Conservation (phyloP, 2,113 vertebrate genomes). For the Phylloscopus trochiloides region DNA sequence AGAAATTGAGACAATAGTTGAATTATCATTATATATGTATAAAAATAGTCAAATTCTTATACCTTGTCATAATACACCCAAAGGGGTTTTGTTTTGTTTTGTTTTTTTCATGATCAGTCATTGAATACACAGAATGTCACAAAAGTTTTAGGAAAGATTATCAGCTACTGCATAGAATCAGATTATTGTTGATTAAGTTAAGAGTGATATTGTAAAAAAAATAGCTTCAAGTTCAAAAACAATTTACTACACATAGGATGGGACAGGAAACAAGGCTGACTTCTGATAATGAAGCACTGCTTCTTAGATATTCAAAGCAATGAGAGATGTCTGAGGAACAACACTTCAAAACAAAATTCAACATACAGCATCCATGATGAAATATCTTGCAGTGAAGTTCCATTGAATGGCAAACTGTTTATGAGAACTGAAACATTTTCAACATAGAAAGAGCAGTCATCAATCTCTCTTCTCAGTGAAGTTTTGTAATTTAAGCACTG, state of each 20-base stretch:
- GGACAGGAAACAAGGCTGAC: background rate
- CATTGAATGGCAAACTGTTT: background rate
- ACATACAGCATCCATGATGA: background rate
- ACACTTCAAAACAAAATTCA: background rate
- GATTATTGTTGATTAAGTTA: background rate
- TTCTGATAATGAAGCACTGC: background rate
- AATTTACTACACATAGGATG: background rate
- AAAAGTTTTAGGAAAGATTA: background rate
- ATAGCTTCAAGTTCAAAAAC: background rate
- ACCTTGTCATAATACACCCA: background rate
- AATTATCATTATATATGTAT: background rate
- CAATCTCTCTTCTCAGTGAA: background rate
- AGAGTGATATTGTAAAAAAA: background rate
- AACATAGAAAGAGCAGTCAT: background rate
- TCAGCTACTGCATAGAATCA: background rate
- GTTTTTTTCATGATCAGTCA: background rate
- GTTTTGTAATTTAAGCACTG: background rate
- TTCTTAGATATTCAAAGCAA: background rate
- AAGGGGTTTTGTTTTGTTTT: rapidly evolving
- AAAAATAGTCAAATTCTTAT: background rate
- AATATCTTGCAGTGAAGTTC: background rate
- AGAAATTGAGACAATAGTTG: background rate
- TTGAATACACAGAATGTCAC: background rate
- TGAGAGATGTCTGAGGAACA: background rate
- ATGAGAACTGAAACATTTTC: background rate